Conservation (phyloP, 1,140 invertebrate species). For the Drosophila ambigua region DNA sequence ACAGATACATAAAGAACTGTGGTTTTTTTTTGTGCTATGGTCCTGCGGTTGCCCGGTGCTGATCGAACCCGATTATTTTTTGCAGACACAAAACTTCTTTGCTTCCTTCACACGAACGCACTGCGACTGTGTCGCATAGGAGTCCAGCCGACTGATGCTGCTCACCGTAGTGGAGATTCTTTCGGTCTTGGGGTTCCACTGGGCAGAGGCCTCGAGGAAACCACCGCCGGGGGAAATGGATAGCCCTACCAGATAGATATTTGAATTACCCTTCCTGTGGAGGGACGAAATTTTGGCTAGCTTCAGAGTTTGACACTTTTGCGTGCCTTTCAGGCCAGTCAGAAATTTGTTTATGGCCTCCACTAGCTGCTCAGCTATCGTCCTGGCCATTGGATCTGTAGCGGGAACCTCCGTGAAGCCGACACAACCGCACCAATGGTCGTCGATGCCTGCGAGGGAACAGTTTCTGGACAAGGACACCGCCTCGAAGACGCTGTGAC, state of each 20-base stretch:
- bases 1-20: slow-evolving; percentile 25
- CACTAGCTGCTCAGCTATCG: slow-evolving; percentile 84
- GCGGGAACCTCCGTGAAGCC: slow-evolving; percentile 82
- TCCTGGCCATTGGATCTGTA: slow-evolving; percentile 51
- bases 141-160: slow-evolving; percentile 86
- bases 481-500: slow-evolving; percentile 88
- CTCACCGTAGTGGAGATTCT: slow-evolving; percentile 59
- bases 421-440: slow-evolving; percentile 91
- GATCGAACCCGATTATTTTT: slow-evolving; percentile 16
- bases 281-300: slow-evolving; percentile 26
- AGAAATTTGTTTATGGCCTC: slow-evolving; percentile 82
- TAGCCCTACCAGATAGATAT: slow-evolving; percentile 25
- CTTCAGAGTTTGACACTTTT: slow-evolving; percentile 26
- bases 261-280: slow-evolving; percentile 11
- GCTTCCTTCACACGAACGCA: slow-evolving; percentile 84
- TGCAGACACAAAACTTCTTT: slow-evolving; percentile 86
- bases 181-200: slow-evolving; percentile 70
- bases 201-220: slow-evolving; percentile 86
- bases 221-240: slow-evolving; percentile 68
- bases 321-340: slow-evolving; percentile 29
- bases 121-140: slow-evolving; percentile 84
- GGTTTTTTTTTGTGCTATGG: slow-evolving; percentile 19
- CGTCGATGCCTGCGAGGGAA: slow-evolving; percentile 87
- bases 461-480: slow-evolving; percentile 88
- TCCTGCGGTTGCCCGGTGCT: slow-evolving; percentile 24